Conservation (phyloP, 2,113 vertebrate genomes). For the Protomyctophum bolini region DNA sequence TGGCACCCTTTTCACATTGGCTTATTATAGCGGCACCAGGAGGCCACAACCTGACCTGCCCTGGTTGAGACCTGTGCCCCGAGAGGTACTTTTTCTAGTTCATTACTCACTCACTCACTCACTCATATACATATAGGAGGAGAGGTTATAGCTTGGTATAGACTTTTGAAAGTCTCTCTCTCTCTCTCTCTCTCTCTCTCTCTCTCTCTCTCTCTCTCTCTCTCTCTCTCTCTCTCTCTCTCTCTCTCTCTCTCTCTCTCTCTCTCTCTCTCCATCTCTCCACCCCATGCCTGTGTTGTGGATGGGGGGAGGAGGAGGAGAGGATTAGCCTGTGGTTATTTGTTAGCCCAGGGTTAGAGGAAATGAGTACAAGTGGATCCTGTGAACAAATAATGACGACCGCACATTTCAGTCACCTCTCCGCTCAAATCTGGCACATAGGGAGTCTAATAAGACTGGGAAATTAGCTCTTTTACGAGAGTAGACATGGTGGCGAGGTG, state of each 20-base stretch:
- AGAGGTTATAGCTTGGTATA: too few relatives aligned
- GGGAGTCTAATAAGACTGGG: conserved; percentile 43
- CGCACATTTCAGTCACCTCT: conserved; percentile 41
- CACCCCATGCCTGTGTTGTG: conserved; percentile 4
- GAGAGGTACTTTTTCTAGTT: too few relatives aligned
- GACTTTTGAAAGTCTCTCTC: too few relatives aligned
- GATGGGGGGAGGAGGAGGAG: neutral
- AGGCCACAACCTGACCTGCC: too few relatives aligned
- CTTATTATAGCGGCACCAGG: too few relatives aligned
- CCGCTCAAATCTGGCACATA: conserved; percentile 57
- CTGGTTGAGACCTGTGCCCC: too few relatives aligned
- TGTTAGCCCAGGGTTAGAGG: conserved; percentile 38
- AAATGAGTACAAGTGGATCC: conserved; percentile 41
- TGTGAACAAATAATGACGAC: conserved; percentile 58
- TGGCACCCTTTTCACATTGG: too few relatives aligned
- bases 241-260: neutral
- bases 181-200: neutral
- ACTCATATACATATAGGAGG: too few relatives aligned
- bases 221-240: neutral
- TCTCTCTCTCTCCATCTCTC: neutral
- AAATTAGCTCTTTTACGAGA: conserved; percentile 70
- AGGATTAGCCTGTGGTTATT: conserved; percentile 43
- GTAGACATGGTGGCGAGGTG: conserved; percentile 23
- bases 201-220: neutral
- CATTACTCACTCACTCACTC: too few relatives aligned